Evolutionary conservation across 2,113 vertebrate genomes (phyloP).

Genomic region (Athene noctua): DNA sequence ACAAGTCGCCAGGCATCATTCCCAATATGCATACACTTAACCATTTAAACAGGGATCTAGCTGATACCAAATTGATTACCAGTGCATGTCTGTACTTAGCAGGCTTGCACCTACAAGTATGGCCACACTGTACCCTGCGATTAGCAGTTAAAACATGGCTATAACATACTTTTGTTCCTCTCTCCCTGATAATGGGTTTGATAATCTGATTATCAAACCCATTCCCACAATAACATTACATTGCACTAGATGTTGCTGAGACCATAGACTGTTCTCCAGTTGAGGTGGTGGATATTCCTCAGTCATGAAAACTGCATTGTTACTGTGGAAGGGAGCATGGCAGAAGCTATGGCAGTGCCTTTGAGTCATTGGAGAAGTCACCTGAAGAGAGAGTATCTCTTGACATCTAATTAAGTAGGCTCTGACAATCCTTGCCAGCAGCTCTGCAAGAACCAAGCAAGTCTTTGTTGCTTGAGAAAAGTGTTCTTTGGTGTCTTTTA

Average conservation of each 20-base stretch:
- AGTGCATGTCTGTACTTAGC: not conserved
- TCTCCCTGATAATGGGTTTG: too few species aligned
- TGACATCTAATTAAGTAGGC: not conserved
- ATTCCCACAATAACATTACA: not conserved
- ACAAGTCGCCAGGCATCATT: not conserved
- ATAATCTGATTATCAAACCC: not conserved
- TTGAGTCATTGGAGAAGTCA: not conserved
- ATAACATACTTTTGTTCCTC: not conserved
- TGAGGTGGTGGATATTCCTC: not conserved
- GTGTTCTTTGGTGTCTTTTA: not conserved
- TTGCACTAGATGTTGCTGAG: not conserved
- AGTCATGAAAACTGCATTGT: fast-evolving
- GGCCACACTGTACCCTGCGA: not conserved
- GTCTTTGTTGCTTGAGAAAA: not conserved
- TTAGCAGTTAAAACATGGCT: not conserved
- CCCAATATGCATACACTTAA: not conserved
- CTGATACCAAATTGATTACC: not conserved
- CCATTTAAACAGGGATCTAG: not conserved
- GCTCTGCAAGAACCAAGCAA: not conserved
- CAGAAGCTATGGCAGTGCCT: not conserved
- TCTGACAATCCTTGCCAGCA: not conserved
- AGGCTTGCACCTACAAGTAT: not conserved
- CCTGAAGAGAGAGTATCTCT: not conserved
- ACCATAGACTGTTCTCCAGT: not conserved
- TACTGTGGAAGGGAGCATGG: not conserved